phyloP scores from a whole-genome alignment of 1,140 invertebrate species.

The Hyphantria cunea region DNA sequence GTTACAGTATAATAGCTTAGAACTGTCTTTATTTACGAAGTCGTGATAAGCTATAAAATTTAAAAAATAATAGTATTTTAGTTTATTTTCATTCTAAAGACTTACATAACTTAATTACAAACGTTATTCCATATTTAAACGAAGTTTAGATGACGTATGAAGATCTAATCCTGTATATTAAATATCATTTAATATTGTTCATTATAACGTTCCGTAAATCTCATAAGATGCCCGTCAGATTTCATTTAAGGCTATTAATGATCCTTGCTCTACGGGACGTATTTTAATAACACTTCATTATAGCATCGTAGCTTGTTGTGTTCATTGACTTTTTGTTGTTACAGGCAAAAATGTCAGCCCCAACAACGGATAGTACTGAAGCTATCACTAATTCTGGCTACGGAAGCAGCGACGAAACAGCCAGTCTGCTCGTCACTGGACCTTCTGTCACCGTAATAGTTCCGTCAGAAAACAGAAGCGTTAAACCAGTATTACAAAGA shows the following conservation, averaged over 20 bases:
- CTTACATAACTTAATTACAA: too few relatives aligned
- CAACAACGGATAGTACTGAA: conserved; percentile 79
- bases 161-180: conserved; percentile 16
- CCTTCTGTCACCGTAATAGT: conserved; percentile 78
- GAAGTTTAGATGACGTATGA: neutral
- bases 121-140: too few relatives aligned
- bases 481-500: conserved; percentile 90
- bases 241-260: conserved; percentile 7
- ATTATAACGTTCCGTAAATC: conserved; percentile 16
- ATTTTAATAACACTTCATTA: neutral
- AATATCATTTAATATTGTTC: conserved; percentile 11
- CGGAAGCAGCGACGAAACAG: conserved; percentile 90
- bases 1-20: too few relatives aligned
- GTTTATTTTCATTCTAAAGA: too few relatives aligned
- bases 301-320: neutral
- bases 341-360: conserved; percentile 69
- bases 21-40: too few relatives aligned
- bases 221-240: conserved; percentile 4
- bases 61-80: too few relatives aligned
- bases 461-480: conserved; percentile 69
- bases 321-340: conserved; percentile 49
- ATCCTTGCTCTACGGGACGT: conserved; percentile 1
- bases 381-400: conserved; percentile 84
- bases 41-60: too few relatives aligned
- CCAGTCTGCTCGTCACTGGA: conserved; percentile 85